These are phyloP conservation scores for Pangasius macronema DNA, from an alignment of 2,797 vertebrate species.

Conservation along the genomic window DNA sequence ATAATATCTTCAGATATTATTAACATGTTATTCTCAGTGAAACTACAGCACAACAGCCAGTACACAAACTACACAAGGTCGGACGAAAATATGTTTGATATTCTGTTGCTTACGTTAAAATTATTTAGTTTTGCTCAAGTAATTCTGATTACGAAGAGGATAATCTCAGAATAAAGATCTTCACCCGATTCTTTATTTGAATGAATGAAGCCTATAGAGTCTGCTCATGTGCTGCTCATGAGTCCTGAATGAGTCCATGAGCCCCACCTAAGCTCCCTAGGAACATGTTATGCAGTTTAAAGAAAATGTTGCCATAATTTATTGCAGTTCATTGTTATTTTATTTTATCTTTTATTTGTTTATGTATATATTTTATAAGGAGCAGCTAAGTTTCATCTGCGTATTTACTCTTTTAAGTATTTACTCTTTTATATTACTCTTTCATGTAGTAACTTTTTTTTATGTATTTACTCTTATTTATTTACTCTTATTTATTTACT, in stretches of 20 bases:
- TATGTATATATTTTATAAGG: neutral
- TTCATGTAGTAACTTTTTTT: too few relatives aligned
- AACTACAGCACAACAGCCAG: neutral
- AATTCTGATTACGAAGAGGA: too few relatives aligned
- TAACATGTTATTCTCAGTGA: neutral
- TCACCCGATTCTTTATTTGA: slow-evolving; percentile 20
- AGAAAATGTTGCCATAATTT: neutral
- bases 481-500: too few relatives aligned
- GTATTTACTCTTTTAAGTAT: neutral
- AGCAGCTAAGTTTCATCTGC: neutral
- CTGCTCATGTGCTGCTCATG: slow-evolving; percentile 21
- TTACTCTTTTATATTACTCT: too few relatives aligned
- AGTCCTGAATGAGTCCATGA: too few relatives aligned
- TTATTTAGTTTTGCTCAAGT: too few relatives aligned
- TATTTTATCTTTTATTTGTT: neutral
- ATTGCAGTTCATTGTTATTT: neutral
- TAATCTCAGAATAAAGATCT: slow-evolving; percentile 28
- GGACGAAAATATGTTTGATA: too few relatives aligned
- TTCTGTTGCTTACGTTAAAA: too few relatives aligned
- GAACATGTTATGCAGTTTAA: neutral
- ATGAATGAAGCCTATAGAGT: slow-evolving; percentile 15
- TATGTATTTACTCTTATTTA: neutral
- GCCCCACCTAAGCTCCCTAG: neutral
- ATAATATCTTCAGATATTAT: too few relatives aligned
- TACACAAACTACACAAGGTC: neutral